Conservation (phyloP, 2,888 invertebrate species). For the Drosophila neotestacea region DNA sequence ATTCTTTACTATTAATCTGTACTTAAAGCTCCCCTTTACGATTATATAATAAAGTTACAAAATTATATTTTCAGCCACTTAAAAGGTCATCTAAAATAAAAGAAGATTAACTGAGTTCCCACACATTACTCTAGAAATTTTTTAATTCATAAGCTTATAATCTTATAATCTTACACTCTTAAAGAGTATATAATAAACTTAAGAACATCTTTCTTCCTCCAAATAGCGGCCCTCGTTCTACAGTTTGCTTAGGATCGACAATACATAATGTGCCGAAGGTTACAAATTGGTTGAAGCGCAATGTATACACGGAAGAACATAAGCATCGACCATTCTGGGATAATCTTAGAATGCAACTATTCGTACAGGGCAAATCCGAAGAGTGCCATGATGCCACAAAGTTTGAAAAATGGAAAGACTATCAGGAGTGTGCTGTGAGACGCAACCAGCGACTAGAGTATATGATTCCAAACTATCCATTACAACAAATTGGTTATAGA, state of each 20-base stretch:
- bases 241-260: slow-evolving; percentile 19
- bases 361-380: slow-evolving; percentile 6
- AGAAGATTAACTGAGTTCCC: too few species aligned
- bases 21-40: too few species aligned
- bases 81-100: too few species aligned
- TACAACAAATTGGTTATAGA: slow-evolving; percentile 25
- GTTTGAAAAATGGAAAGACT: background rate
- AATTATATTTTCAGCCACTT: too few species aligned
- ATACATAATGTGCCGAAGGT: slow-evolving; percentile 17
- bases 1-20: too few species aligned
- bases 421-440: slow-evolving; percentile 11
- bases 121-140: too few species aligned
- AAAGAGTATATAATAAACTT: background rate
- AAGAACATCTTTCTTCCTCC: background rate
- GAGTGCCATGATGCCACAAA: slow-evolving; percentile 21
- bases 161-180: too few species aligned
- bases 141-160: too few species aligned
- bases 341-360: slow-evolving; percentile 3
- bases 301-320: background rate
- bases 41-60: too few species aligned
- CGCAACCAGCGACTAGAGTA: slow-evolving; percentile 35
- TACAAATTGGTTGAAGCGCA: background rate
- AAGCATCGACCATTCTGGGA: slow-evolving; percentile 9
- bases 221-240: background rate
- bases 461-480: slow-evolving; percentile 23